Percentiles rank a stretch among this genome's conserved stretches.
Evolutionary conservation across 2,888 invertebrate species (phyloP).

Genomic region (Reticulitermes lucifugus): DNA sequence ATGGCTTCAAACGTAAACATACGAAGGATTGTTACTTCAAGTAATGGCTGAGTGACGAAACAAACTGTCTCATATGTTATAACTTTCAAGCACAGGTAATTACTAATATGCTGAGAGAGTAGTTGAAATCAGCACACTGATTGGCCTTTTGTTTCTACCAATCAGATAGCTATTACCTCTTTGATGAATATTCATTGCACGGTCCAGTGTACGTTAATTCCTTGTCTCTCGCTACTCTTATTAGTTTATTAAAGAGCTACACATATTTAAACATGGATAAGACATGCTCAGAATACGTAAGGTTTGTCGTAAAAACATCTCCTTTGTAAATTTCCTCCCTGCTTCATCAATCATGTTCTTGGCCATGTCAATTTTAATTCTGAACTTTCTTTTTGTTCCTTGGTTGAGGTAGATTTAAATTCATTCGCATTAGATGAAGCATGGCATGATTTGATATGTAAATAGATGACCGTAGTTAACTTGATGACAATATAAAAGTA

Average conservation of each 20-base stretch:
- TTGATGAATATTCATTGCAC: conserved; percentile 2
- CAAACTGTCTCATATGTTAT: no score
- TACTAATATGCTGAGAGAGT: background rate
- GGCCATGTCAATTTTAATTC: conserved; percentile 12
- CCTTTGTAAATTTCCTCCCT: background rate
- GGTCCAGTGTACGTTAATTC: background rate
- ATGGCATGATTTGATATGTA: background rate
- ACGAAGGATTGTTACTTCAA: no score
- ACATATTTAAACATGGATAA: background rate
- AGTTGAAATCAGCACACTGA: background rate
- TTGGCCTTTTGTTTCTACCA: background rate
- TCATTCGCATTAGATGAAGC: background rate
- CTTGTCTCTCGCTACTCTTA: background rate
- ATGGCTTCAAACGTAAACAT: no score
- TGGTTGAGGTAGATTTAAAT: background rate
- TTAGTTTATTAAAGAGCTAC: background rate
- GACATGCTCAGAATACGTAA: background rate
- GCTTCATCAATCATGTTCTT: background rate
- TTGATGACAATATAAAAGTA: background rate
- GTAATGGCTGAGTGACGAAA: no score
- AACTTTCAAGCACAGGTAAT: background rate
- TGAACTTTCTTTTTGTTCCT: background rate
- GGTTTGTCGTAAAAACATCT: background rate
- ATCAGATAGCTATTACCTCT: background rate
- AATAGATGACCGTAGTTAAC: background rate